A percentile compares a stretch with the other conserved stretches of the same genome.
These are phyloP conservation scores for Odocoileus virginianus DNA, from an alignment of 2,113 vertebrate genomes.

Conservation along the genomic window DNA sequence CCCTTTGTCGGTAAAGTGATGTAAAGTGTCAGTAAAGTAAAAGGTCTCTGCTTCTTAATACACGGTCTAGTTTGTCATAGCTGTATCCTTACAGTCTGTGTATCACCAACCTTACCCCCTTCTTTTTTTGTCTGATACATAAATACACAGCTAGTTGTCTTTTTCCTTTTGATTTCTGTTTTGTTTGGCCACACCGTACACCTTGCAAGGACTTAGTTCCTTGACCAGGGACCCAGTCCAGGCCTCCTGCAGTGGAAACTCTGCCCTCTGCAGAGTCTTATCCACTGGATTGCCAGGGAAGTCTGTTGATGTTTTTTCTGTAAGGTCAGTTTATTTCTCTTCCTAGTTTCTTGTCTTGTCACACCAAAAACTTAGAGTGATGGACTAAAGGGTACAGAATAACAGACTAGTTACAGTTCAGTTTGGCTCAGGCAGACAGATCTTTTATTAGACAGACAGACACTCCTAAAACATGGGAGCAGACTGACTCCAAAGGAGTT, in stretches of 20 bases:
- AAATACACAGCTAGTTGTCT: background rate
- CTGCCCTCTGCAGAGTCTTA: background rate
- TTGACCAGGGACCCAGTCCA: background rate
- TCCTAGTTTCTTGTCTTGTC: background rate
- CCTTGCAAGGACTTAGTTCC: background rate
- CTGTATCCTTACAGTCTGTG: background rate
- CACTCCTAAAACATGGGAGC: background rate
- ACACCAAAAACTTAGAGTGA: background rate
- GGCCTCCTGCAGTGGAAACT: background rate
- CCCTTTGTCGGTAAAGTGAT: background rate
- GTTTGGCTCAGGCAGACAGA: background rate
- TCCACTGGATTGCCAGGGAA: background rate
- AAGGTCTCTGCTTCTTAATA: background rate
- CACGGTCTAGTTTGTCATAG: background rate
- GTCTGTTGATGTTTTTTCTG: background rate
- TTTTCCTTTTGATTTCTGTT: background rate
- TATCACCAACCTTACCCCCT: rapidly evolving
- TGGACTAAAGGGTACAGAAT: background rate
- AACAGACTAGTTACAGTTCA: background rate
- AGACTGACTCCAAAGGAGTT: background rate
- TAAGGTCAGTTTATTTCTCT: background rate
- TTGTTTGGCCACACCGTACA: background rate
- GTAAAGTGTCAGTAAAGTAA: no score
- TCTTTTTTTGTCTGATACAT: background rate
- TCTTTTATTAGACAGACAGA: background rate